Percentiles rank a stretch among this genome's conserved stretches.
phyloP scores from a whole-genome alignment of 2,113 vertebrate genomes.

The Perca flavescens region DNA sequence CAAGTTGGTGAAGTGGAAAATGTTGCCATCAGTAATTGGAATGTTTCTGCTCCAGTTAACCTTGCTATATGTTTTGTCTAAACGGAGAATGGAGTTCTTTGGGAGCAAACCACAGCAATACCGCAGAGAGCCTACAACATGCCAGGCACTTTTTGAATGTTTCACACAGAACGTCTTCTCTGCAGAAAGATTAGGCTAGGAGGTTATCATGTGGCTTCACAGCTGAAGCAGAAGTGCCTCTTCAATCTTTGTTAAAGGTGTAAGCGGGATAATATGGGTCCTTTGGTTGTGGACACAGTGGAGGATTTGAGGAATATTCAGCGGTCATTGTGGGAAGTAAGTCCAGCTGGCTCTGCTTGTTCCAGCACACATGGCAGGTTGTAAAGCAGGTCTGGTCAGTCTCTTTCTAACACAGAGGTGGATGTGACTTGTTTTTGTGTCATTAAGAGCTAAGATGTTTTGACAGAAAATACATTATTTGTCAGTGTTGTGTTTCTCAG shows the following conservation, averaged over 20 bases:
- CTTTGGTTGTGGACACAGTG: conserved; percentile 76
- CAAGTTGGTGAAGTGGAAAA: conserved; percentile 51
- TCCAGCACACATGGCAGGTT: conserved; percentile 25
- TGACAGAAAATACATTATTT: background rate
- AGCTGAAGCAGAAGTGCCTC: conserved; percentile 28
- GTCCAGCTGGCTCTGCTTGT: conserved; percentile 62
- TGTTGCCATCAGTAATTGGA: conserved; percentile 64
- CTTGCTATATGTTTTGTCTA: conserved; percentile 69
- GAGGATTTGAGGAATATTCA: conserved; percentile 81
- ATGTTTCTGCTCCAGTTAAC: conserved; percentile 87
- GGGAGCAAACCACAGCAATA: conserved; percentile 57
- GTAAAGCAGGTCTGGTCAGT: conserved; percentile 23
- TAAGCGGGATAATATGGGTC: conserved; percentile 65
- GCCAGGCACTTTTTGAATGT: conserved; percentile 63
- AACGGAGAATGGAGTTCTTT: conserved; percentile 70
- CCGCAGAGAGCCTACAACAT: conserved; percentile 58
- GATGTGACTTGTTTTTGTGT: conserved; percentile 24
- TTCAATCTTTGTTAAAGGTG: conserved; percentile 51
- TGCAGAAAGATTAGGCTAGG: conserved; percentile 32
- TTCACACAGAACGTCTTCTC: conserved; percentile 55
- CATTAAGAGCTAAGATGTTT: background rate
- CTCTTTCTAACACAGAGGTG: conserved; percentile 23
- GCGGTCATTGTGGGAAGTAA: conserved; percentile 83
- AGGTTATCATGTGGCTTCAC: conserved; percentile 28
- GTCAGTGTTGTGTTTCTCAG: background rate